Evolutionary conservation across 2,888 invertebrate species (phyloP).

Genomic region (Drosophila mercatorum): DNA sequence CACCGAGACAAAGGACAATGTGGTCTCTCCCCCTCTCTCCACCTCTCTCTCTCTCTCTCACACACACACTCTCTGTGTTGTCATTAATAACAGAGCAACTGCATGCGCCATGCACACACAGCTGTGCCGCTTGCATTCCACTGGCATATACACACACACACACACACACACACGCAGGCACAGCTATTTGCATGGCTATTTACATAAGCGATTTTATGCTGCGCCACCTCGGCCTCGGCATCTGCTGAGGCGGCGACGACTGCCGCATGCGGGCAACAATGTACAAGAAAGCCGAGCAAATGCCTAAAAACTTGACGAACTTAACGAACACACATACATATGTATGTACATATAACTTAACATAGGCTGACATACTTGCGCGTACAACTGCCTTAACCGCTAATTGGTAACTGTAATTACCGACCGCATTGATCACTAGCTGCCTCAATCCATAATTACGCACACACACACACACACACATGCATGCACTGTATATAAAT

Average conservation of each 20-base stretch:
- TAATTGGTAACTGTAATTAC: constrained; percentile 44
- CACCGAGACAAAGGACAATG: constrained; percentile 15
- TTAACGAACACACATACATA: neutral
- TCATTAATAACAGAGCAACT: constrained; percentile 74
- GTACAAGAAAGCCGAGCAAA: neutral
- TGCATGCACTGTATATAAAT: constrained; percentile 18
- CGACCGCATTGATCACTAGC: constrained; percentile 48
- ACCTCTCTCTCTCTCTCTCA: constrained; percentile 22
- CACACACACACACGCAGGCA: neutral
- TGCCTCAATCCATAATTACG: constrained; percentile 45
- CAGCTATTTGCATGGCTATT: constrained; percentile 47
- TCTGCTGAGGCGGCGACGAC: constrained; percentile 19
- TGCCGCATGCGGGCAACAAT: constrained; percentile 30
- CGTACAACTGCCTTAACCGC: constrained; percentile 27
- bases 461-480: constrained; percentile 3
- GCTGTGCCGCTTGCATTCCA: constrained; percentile 28
- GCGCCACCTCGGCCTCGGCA: constrained; percentile 49
- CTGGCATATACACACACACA: constrained; percentile 29
- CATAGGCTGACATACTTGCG: constrained; percentile 2
- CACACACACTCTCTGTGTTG: constrained; percentile 27
- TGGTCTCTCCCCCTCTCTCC: constrained; percentile 18
- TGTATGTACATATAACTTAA: neutral
- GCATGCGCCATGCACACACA: constrained; percentile 35
- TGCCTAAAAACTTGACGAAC: constrained; percentile 1
- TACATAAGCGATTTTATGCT: constrained; percentile 75